phyloP scores from a whole-genome alignment of 2,888 invertebrate species.

The Apamea sordens region DNA sequence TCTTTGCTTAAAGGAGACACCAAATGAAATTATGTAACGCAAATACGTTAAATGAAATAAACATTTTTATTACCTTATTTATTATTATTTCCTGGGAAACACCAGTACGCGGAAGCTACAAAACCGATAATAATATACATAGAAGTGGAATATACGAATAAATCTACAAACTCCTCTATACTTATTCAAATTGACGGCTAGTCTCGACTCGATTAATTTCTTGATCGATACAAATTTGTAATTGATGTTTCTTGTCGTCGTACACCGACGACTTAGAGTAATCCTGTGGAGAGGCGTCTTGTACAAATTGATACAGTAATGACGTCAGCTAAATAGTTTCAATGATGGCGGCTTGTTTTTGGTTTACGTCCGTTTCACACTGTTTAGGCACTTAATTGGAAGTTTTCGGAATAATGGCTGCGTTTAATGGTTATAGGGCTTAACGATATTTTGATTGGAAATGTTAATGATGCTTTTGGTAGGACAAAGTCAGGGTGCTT shows the following conservation, averaged over 20 bases:
- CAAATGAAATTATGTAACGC: not conserved
- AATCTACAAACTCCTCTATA: not conserved
- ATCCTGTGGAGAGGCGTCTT: conserved; percentile 40
- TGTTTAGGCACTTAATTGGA: conserved; percentile 42
- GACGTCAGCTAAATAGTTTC: conserved; percentile 39
- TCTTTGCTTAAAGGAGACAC: not conserved
- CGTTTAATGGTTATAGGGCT: conserved; percentile 27
- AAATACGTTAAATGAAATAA: not conserved
- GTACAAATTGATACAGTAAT: conserved; percentile 47
- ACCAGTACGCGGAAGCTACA: no score
- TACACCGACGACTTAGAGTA: conserved; percentile 40
- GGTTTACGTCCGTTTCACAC: conserved; percentile 37
- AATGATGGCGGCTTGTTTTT: conserved; percentile 36
- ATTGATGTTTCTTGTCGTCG: conserved; percentile 9
- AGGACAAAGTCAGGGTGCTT: not conserved
- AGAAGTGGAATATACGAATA: not conserved
- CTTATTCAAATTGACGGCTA: not conserved
- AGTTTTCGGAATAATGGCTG: conserved; percentile 40
- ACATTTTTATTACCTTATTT: no score
- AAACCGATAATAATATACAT: not conserved
- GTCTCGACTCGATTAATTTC: conserved; percentile 12
- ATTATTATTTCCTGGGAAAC: not conserved
- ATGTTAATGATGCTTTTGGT: conserved; percentile 10
- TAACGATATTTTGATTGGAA: conserved; percentile 44
- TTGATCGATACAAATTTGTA: conserved; percentile 13